A percentile compares a stretch with the other conserved stretches of the same genome.
Evolutionary conservation across 2,797 vertebrate species (phyloP).

Genomic region (Ctenopoma multispine): DNA sequence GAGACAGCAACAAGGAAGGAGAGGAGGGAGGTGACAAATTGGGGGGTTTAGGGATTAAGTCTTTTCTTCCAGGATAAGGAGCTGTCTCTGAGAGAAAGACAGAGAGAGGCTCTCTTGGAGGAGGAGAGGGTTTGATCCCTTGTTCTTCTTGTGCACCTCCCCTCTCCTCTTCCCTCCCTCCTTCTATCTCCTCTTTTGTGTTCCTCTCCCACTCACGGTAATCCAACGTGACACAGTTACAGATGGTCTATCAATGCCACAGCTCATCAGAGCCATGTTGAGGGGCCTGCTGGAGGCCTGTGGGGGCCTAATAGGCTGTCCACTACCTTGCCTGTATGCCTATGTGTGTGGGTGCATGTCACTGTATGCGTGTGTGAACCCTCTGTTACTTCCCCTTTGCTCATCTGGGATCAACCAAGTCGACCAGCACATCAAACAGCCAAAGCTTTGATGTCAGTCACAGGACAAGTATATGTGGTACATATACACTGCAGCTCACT

Average conservation of each 20-base stretch:
- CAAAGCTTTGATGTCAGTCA: constrained; percentile 47
- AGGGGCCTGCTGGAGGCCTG: constrained; percentile 69
- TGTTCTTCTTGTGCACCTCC: constrained; percentile 48
- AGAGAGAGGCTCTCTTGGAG: constrained; percentile 70
- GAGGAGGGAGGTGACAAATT: constrained; percentile 54
- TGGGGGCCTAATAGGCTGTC: constrained; percentile 83
- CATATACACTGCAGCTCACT: constrained; percentile 16
- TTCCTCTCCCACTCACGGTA: constrained; percentile 78
- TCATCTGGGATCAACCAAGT: constrained; percentile 60
- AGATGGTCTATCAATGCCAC: constrained; percentile 90
- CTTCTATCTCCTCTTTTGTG: constrained; percentile 75
- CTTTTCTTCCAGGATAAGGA: constrained; percentile 78
- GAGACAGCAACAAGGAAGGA: constrained; percentile 22
- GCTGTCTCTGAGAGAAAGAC: constrained; percentile 73
- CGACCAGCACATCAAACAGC: constrained; percentile 44
- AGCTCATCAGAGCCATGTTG: constrained; percentile 85
- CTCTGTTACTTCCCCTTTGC: constrained; percentile 16
- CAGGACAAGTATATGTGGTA: constrained; percentile 35
- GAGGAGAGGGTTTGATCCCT: constrained; percentile 83
- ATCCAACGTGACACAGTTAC: constrained; percentile 90
- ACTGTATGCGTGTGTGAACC: constrained; percentile 12
- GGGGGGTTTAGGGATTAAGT: constrained; percentile 77
- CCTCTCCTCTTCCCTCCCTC: constrained; percentile 51
- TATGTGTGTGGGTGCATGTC: constrained; percentile 14
- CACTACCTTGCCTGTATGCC: constrained; percentile 46